Evolutionary conservation across 2,113 vertebrate species (phyloP), one percentile per base, ranked within the genome.

Genomic region (Lagopus leucura): DNA sequence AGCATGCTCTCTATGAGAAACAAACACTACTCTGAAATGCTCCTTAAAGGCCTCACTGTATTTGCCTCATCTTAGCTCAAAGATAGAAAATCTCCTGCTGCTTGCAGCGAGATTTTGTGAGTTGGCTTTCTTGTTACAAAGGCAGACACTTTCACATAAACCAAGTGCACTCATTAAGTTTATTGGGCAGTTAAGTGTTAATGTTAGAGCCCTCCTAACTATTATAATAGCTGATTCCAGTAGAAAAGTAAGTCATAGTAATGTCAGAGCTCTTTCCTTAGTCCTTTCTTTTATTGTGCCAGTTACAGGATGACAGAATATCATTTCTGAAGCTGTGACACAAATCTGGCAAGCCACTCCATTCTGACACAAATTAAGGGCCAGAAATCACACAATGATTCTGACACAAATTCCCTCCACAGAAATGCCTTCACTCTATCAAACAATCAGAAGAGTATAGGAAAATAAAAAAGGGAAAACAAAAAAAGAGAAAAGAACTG

Each of bases 361-460:
- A 32, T 77, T 58, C 64, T 79, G 75, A 83, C 76, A 81, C 64
- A 90, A 66, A 88, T 50, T 38, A 50, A 57, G 72, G 72, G 36
- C n/a, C 82, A 60, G 67, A 24, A 86, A 60, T 64, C 47, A 18
- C 2, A 10, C 64, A 55, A 1, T 11, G 65, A 91, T 50, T 50
- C 72, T 54, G 64, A 48, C 40, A 70, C 4, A 5, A 73, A 40
- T 12, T 32, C 42, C 13, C 22, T 17, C 73, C 2, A 4, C 20
- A 55, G 30, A 82, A 88, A 66, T 6, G 58, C 10, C 38, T 47
- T 20, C 0, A 0, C 21, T 42, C 12, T 21, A 88, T 12, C 30
- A 57, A 66, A 67, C 86, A 77, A 34, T n/a, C 38, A 40, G 8
- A 58, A 34, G 3, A 73, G 36, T 82, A 4, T 9, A 38, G 19